Conservation (phyloP, 2,888 invertebrate species). For the Tinea pellionella region DNA sequence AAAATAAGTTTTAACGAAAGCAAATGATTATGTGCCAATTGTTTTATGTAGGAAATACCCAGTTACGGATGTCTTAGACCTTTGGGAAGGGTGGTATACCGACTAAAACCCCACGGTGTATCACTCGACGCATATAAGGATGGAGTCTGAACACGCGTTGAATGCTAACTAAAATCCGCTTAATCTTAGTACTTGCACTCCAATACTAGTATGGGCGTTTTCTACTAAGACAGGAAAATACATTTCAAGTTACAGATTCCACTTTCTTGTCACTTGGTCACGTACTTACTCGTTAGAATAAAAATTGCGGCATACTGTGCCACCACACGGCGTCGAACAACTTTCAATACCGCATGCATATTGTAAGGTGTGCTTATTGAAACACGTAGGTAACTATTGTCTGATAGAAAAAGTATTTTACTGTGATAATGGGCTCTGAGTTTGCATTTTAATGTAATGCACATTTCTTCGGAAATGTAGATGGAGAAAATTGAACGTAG, state of each 20-base stretch:
- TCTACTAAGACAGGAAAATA: slow-evolving; percentile 5
- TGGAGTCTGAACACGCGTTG: no score
- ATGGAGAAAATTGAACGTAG: no score
- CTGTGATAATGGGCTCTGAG: neutral
- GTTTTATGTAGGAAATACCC: no score
- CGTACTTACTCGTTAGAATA: slow-evolving; percentile 14
- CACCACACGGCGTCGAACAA: neutral
- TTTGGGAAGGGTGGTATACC: no score
- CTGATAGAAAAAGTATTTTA: neutral
- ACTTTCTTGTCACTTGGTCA: slow-evolving; percentile 13
- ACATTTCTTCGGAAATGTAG: neutral
- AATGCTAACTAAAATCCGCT: no score
- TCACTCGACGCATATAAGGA: no score
- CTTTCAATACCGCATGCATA: slow-evolving; percentile 1
- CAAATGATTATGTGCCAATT: no score
- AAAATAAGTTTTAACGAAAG: no score
- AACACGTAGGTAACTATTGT: neutral
- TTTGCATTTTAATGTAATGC: neutral
- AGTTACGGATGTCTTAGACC: no score
- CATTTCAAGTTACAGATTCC: slow-evolving; percentile 12
- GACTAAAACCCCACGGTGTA: no score
- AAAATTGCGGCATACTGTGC: slow-evolving; percentile 8
- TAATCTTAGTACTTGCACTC: neutral
- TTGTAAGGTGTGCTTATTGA: neutral
- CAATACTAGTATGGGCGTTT: neutral